Base-by-base conservation (phyloP, 2,113 vertebrate genomes). In the Phoxinus phoxinus region DNA sequence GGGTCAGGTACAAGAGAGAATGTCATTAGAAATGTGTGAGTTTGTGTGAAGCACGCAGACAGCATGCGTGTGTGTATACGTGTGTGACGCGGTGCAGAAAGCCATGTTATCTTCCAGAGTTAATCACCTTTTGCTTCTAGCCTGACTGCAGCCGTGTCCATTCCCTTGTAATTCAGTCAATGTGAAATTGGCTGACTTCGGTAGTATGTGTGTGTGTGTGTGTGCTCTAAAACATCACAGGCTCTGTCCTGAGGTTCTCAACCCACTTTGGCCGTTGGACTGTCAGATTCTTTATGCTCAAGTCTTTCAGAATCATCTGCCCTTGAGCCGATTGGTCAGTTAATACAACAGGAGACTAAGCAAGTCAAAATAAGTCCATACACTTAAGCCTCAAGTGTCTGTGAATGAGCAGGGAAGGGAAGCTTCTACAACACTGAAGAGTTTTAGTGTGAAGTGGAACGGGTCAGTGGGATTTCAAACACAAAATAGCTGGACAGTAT, bases 141-240 rank as follows among this genome's bases (percentile, higher is more conserved):
- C 11, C n/a, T 87, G 77, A 87, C 72, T 61, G 67, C n/a, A 67
- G 67, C 46, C 32, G 10, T 73, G 69, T 74, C 37, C 67, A 76
- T 82, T 65, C 56, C 58, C 85, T 23, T 48, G 78, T 65, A 65
- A 86, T 74, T 86, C 79, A 86, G 78, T 86, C 69, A 75, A 67
- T 85, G 85, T 85, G 85, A 86, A 86, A 86, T 86, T 90, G 86
- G 83, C 84, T 87, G 63, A 88, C 65, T 71, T 25, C 35, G 53
- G 58, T 41, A 19, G 19, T 84, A 48, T 86, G 56, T 84, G 69
- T 87, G 81, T 27, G 76, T 76, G 37, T 85, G 84, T 44, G 69
- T 75, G 78, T 65, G 76, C 77, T 65, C 81, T 74, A 53, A 80
- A 81, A n/a, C 12, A 48, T 84, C 77, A 12, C 61, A 87, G 4